A percentile compares a stretch with the other conserved stretches of the same genome.
Conservation (phyloP, 2,113 vertebrate genomes). For the Amblyornis subalaris region DNA sequence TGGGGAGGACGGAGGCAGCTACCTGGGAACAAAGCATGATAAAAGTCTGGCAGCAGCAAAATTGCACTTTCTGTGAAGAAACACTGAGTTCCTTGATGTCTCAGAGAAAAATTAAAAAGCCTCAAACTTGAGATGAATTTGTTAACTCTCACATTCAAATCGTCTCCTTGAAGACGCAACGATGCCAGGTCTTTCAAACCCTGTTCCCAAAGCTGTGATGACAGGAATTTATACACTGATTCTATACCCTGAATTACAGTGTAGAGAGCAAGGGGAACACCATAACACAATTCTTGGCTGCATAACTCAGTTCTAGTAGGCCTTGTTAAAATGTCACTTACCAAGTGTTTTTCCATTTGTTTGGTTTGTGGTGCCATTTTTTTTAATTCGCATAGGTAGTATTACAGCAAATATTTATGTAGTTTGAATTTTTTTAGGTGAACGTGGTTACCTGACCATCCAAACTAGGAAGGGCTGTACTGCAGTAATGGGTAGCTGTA, state of each 20-base stretch:
- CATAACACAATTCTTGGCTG: not conserved
- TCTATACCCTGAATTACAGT: not conserved
- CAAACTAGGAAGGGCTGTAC: not conserved
- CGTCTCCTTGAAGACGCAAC: accelerated
- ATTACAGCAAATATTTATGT: not conserved
- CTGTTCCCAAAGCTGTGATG: not conserved
- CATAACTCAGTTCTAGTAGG: not conserved
- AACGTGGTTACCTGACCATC: not conserved
- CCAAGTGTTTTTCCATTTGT: not conserved
- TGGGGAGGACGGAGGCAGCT: not conserved
- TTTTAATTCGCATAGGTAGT: not conserved
- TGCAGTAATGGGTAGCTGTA: not conserved
- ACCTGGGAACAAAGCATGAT: not conserved
- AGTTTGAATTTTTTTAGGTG: not conserved
- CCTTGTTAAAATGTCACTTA: not conserved
- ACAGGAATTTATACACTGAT: not conserved
- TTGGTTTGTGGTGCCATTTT: not conserved
- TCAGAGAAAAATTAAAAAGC: not conserved
- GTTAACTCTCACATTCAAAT: not conserved
- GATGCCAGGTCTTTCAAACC: not conserved
- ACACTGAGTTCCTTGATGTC: accelerated
- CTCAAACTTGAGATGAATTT: not conserved
- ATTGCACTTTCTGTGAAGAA: not conserved
- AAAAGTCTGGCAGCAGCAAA: not conserved
- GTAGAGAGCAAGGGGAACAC: accelerated